These are phyloP conservation scores for Euphonia xanthogaster DNA, from an alignment of 2,797 vertebrate species.

Conservation along the genomic window DNA sequence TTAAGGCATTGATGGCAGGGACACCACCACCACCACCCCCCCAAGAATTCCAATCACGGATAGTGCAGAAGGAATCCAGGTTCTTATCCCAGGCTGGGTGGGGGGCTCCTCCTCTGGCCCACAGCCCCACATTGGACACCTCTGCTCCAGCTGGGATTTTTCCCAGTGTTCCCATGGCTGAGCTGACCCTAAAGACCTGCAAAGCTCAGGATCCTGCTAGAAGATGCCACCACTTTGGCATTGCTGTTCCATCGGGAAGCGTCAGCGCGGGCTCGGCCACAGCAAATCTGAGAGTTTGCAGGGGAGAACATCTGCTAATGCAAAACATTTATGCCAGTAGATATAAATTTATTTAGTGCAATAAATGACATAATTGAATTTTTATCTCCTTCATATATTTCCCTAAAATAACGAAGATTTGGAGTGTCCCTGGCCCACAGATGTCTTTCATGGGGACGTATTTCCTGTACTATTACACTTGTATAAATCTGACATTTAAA, in stretches of 20 bases:
- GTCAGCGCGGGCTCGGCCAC: fast-evolving
- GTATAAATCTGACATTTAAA: slow-evolving; percentile 78
- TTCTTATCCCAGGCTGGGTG: background rate
- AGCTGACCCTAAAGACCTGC: background rate
- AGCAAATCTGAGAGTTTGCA: slow-evolving; percentile 15
- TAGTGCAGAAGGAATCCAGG: background rate
- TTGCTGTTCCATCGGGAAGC: fast-evolving
- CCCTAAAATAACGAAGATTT: slow-evolving; percentile 75
- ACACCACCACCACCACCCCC: background rate
- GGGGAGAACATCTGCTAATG: slow-evolving; percentile 60
- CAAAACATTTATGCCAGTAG: slow-evolving; percentile 69
- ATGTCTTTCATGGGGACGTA: slow-evolving; percentile 65
- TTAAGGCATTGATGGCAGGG: slow-evolving; percentile 73
- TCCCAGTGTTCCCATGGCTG: fast-evolving
- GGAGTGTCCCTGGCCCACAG: slow-evolving; percentile 63
- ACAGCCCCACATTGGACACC: fast-evolving
- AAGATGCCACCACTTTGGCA: background rate
- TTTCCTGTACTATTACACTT: slow-evolving; percentile 75
- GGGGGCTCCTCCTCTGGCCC: background rate
- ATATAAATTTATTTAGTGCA: slow-evolving; percentile 78
- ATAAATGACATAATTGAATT: slow-evolving; percentile 81
- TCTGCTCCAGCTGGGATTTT: background rate
- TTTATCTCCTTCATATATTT: slow-evolving; percentile 81
- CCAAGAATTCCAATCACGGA: slow-evolving; percentile 53
- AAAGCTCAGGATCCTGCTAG: background rate